Evolutionary conservation across 1,140 invertebrate species (phyloP).

Genomic region (Episyrphus balteatus): DNA sequence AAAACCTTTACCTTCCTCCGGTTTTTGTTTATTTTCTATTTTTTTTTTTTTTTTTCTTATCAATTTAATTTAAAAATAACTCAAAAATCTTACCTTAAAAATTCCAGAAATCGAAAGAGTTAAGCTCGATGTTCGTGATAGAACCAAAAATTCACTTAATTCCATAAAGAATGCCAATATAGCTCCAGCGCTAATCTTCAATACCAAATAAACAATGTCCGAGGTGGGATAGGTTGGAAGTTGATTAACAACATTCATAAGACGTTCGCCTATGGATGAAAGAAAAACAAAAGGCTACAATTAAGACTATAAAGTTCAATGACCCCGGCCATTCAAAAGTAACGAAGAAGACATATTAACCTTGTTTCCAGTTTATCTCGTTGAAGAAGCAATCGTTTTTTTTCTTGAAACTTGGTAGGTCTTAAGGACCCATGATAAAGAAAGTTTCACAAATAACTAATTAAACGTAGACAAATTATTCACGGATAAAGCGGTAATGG

Average conservation of each 20-base stretch:
- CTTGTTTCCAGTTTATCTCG: no score
- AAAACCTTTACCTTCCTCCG: no score
- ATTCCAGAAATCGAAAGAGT: slow-evolving; percentile 93
- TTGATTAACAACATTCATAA: slow-evolving; percentile 8
- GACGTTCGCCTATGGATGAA: no score
- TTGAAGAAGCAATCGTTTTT: no score
- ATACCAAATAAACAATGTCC: slow-evolving; percentile 19
- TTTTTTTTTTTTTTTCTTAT: no score
- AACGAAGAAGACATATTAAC: no score
- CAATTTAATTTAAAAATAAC: background rate
- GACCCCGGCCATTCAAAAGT: no score
- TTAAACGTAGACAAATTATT: no score
- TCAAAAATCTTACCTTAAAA: slow-evolving; percentile 66
- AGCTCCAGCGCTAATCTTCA: slow-evolving; percentile 56
- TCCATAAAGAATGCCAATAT: slow-evolving; percentile 92
- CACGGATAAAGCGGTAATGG: background rate
- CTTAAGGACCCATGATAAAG: background rate
- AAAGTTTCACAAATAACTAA: background rate
- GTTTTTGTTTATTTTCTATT: no score
- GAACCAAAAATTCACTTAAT: slow-evolving; percentile 84
- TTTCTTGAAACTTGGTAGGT: no score
- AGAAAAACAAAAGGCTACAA: background rate
- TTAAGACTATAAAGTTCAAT: no score
- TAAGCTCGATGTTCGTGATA: slow-evolving; percentile 92
- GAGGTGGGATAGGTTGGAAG: slow-evolving; percentile 1